A percentile compares a stretch with the other conserved stretches of the same genome.
These are phyloP conservation scores for Avahi laniger DNA, from an alignment of 2,797 vertebrate genomes.

Conservation along the genomic window DNA sequence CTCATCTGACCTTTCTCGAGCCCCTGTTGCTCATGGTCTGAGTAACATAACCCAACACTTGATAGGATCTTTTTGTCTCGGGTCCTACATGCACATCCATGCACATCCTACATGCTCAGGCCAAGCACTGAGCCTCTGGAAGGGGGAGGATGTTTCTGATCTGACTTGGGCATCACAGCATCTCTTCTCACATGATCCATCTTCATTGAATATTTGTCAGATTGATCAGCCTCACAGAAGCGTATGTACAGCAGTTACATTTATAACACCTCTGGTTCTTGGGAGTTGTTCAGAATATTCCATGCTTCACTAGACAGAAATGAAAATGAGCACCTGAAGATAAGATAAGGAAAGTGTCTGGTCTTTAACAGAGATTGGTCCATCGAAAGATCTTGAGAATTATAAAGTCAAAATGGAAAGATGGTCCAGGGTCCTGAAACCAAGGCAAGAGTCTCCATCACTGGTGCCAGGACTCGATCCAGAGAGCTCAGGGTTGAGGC, in stretches of 20 bases:
- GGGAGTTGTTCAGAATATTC: neutral
- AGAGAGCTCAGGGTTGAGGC: neutral
- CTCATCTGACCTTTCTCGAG: neutral
- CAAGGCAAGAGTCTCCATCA: neutral
- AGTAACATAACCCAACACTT: neutral
- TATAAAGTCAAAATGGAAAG: neutral
- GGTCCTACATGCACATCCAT: neutral
- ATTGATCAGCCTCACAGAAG: neutral
- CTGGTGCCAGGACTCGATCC: neutral
- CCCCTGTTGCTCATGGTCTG: too few species aligned
- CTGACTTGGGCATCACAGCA: neutral
- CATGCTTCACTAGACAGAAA: neutral
- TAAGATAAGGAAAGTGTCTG: neutral
- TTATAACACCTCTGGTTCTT: neutral
- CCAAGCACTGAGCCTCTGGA: neutral
- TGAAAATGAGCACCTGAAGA: neutral
- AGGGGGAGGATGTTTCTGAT: neutral
- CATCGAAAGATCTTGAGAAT: neutral
- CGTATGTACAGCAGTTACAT: neutral
- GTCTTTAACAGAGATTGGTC: neutral
- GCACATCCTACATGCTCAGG: too few species aligned
- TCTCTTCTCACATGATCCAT: neutral
- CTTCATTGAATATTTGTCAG: neutral
- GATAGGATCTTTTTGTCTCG: neutral
- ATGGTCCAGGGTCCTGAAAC: conserved; percentile 19